Evolutionary conservation across 2,888 invertebrate species (phyloP), one percentile per base, ranked within the genome.

Genomic region (Brenthis hecate): DNA sequence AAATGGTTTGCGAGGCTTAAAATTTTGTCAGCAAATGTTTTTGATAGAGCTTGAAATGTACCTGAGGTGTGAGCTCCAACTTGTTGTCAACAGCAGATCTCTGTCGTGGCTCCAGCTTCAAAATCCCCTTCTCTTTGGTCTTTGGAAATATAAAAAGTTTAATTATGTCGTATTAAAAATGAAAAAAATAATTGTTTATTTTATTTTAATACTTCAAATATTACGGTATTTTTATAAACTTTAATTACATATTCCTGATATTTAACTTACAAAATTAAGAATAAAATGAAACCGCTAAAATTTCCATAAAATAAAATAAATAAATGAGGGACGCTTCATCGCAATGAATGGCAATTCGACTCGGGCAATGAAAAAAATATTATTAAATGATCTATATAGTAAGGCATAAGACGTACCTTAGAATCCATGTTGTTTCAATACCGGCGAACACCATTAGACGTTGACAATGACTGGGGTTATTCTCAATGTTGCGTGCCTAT

Each of bases 31-130:
- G 19, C 19, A 19, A 23, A 28, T 28, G 28, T 28, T 28, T 28
- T 28, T 28, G 5, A 19, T 19, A 19, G 19, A 19, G 28, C 28
- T 19, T 32, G 13, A 8, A 11, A 62, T 4, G 67, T 78, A 91
- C 92, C 86, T 91, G 88, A 6, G 91, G 88, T 11, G 88, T 87
- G 2, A 91, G 78, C 68, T 87, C 90, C n/a, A 80, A 77, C 56
- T 79, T 82, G 16, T 79, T 73, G 51, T 91, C 91, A 14, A 81
- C 76, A 43, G 78, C 69, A 56, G 82, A 78, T 53, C 86, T 80
- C 2, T 87, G 81, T 6, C 88, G 84, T 0, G 87, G 85, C 60
- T 91, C 91, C 77, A 88, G 65, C 76, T 92, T 92, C 65, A 92
- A 74, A 65, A 92, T 92, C 1, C 92, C 92, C 54, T 79, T 87